phyloP scores from a whole-genome alignment of 2,888 invertebrate species.

The Yponomeuta malinellus region DNA sequence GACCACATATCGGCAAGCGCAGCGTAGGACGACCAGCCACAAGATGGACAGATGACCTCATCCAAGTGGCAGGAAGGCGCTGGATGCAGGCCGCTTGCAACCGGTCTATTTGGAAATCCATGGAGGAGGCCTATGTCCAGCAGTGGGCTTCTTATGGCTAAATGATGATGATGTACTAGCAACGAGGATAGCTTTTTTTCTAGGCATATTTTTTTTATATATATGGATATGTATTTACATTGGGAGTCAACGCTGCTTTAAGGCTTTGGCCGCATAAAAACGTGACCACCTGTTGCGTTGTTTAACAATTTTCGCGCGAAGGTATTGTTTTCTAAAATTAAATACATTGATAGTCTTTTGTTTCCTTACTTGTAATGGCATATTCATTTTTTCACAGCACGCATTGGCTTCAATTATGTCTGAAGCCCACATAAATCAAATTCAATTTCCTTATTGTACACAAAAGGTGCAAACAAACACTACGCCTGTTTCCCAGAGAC shows the following conservation, averaged over 20 bases:
- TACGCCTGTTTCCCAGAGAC: background rate
- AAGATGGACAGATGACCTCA: too few relatives aligned
- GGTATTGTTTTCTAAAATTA: background rate
- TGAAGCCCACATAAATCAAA: background rate
- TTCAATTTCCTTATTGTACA: background rate
- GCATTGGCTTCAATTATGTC: background rate
- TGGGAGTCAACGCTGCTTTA: background rate
- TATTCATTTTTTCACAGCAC: background rate
- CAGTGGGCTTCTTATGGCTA: background rate
- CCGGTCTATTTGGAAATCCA: too few relatives aligned
- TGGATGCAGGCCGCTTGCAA: too few relatives aligned
- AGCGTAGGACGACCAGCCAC: too few relatives aligned
- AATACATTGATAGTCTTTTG: background rate
- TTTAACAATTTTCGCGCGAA: too few relatives aligned
- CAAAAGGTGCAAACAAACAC: background rate
- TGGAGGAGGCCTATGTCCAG: too few relatives aligned
- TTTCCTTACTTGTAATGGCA: background rate
- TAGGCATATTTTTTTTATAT: background rate
- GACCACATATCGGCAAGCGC: too few relatives aligned
- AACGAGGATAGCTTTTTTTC: background rate
- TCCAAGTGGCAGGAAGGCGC: too few relatives aligned
- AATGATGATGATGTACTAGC: too few relatives aligned
- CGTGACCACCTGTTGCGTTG: too few relatives aligned
- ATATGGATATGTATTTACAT: background rate
- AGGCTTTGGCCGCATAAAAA: too few relatives aligned